A percentile compares a stretch with the other conserved stretches of the same genome.
Conservation (phyloP, 2,113 vertebrate genomes). For the Phyllostomus hastatus region DNA sequence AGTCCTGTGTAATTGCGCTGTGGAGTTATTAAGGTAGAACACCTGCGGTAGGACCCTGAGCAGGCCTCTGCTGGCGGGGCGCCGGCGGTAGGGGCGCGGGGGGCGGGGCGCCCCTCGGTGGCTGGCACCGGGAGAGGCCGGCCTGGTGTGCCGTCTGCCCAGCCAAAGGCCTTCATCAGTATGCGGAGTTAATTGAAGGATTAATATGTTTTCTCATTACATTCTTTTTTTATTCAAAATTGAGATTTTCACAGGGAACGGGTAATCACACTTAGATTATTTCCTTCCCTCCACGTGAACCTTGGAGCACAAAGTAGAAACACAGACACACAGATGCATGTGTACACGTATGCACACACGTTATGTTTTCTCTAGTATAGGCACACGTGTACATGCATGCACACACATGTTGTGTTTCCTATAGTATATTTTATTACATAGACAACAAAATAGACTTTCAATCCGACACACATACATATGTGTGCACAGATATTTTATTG, state of each 20-base stretch:
- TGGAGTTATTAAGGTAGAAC: not conserved
- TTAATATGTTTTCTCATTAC: not conserved
- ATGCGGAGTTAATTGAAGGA: not conserved
- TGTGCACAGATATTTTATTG: not conserved
- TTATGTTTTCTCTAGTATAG: too few relatives aligned
- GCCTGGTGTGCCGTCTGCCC: not conserved
- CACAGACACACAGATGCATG: fast-evolving
- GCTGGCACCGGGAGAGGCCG: not conserved
- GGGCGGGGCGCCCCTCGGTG: fast-evolving
- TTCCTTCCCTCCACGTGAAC: not conserved
- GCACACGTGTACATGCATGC: too few relatives aligned
- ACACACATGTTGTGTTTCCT: not conserved
- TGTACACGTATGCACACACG: fast-evolving
- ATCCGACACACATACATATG: fast-evolving
- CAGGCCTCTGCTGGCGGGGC: fast-evolving
- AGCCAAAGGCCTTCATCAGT: not conserved
- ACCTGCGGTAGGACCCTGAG: not conserved
- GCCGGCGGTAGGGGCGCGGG: fast-evolving
- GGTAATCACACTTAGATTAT: not conserved
- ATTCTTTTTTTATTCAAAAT: not conserved
- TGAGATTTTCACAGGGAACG: not conserved
- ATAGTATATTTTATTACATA: not conserved
- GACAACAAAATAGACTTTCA: not conserved
- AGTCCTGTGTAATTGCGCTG: not conserved
- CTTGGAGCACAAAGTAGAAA: not conserved